Conservation (phyloP, 2,888 invertebrate species). For the Adineta ricciae region DNA sequence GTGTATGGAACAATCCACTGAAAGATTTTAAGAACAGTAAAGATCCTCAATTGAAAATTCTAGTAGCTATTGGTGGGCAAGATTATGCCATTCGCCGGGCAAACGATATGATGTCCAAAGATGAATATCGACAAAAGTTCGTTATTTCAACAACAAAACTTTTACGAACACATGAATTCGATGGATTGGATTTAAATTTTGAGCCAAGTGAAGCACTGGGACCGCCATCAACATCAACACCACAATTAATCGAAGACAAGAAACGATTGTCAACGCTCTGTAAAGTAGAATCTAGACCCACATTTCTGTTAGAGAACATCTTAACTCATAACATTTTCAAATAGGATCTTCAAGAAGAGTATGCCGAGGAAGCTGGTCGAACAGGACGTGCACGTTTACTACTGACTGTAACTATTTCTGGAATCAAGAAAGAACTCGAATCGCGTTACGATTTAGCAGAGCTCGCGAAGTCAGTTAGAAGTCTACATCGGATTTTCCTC, state of each 20-base stretch:
- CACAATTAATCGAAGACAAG: constrained; percentile 27
- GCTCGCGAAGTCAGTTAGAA: constrained; percentile 21
- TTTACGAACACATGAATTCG: constrained; percentile 31
- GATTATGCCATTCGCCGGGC: constrained; percentile 27
- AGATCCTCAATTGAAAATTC: constrained; percentile 28
- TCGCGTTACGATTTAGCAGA: constrained; percentile 30
- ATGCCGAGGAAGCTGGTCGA: constrained; percentile 24
- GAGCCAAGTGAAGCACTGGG: constrained; percentile 24
- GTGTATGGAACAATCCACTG: constrained; percentile 33
- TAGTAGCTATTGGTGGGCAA: constrained; percentile 33
- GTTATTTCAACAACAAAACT: constrained; percentile 26
- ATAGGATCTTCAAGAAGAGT: constrained; percentile 33
- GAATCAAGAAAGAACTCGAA: constrained; percentile 32
- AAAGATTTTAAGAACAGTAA: constrained; percentile 26
- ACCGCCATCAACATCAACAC: background rate
- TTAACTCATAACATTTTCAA: background rate
- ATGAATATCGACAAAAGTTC: constrained; percentile 32
- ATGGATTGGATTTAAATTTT: constrained; percentile 34
- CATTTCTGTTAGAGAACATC: too few species aligned
- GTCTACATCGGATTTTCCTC: background rate
- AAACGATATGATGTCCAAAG: constrained; percentile 31
- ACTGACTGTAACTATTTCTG: constrained; percentile 28
- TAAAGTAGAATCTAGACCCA: constrained; percentile 9
- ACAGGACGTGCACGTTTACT: constrained; percentile 21
- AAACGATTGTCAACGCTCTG: constrained; percentile 27